Evolutionary conservation across 2,888 invertebrate genomes (phyloP).

Genomic region (Ditylenchus weischeri): DNA sequence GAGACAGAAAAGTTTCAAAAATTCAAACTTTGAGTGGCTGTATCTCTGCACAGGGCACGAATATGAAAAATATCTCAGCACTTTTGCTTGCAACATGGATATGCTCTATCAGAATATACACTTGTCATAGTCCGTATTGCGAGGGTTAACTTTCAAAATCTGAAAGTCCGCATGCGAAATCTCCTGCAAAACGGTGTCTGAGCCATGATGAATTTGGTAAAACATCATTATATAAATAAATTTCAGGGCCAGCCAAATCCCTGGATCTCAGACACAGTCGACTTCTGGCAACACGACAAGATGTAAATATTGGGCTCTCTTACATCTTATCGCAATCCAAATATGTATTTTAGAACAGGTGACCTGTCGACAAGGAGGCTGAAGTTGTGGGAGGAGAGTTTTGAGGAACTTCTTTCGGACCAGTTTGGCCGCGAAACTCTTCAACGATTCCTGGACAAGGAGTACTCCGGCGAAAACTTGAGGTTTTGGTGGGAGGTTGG

Average conservation of each 20-base stretch:
- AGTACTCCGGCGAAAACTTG: constrained; percentile 96
- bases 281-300: constrained; percentile 90
- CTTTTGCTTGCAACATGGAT: too few species aligned
- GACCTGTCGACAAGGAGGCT: constrained; percentile 88
- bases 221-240: too few species aligned
- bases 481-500: constrained; percentile 68
- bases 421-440: constrained; percentile 94
- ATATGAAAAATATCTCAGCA: too few species aligned
- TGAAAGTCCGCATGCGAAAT: too few species aligned
- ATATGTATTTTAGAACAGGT: constrained; percentile 63
- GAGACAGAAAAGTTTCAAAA: too few species aligned
- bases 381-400: constrained; percentile 92
- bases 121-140: too few species aligned
- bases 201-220: too few species aligned
- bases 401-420: constrained; percentile 86
- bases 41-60: too few species aligned
- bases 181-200: too few species aligned
- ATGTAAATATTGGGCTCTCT: constrained; percentile 64
- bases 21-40: too few species aligned
- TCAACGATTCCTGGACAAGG: constrained; percentile 88
- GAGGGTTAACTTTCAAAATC: too few species aligned
- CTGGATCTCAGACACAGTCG: constrained; percentile 90
- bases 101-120: too few species aligned
- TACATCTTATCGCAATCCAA: background rate
- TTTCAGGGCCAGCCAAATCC: constrained; percentile 72